Conservation (phyloP, 2,888 invertebrate genomes). For the Nasonia oneida region DNA sequence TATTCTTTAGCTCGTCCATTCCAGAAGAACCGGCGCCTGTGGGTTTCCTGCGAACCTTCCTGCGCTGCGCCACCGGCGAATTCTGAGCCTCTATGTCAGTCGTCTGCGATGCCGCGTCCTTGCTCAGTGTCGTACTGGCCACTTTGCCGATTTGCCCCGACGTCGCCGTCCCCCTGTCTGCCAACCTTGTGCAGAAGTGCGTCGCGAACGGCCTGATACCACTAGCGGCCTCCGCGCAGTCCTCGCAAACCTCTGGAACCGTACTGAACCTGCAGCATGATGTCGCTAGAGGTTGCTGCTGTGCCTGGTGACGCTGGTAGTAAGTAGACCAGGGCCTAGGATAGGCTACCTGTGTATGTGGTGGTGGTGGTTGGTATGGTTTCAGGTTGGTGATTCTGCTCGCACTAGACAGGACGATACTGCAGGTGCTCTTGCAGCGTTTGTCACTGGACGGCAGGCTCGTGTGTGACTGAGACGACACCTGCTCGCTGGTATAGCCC, state of each 20-base stretch:
- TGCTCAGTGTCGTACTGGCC: conserved; percentile 67
- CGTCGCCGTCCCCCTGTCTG: conserved; percentile 62
- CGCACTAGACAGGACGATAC: conserved; percentile 82
- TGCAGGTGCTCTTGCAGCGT: conserved; percentile 85
- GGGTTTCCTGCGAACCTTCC: conserved; percentile 65
- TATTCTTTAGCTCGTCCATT: conserved; percentile 67
- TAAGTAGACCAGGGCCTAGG: conserved; percentile 60
- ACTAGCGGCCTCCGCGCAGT: conserved; percentile 70
- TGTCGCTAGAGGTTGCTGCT: conserved; percentile 65
- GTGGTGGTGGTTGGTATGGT: neutral
- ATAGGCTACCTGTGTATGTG: conserved; percentile 26
- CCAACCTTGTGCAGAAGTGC: conserved; percentile 75
- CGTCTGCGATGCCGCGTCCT: conserved; percentile 82
- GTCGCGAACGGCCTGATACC: conserved; percentile 75
- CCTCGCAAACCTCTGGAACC: conserved; percentile 79
- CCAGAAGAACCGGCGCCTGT: conserved; percentile 59
- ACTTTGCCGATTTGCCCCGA: conserved; percentile 24
- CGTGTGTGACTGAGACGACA: conserved; percentile 77
- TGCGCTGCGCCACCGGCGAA: conserved; percentile 64
- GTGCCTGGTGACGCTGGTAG: conserved; percentile 38
- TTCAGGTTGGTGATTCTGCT: neutral
- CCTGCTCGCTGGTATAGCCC: conserved; percentile 82
- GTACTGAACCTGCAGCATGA: conserved; percentile 72
- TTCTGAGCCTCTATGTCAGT: conserved; percentile 71
- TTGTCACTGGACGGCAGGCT: conserved; percentile 76